Conservation (phyloP, 1,140 invertebrate species). For the Temnothorax longispinosus region DNA sequence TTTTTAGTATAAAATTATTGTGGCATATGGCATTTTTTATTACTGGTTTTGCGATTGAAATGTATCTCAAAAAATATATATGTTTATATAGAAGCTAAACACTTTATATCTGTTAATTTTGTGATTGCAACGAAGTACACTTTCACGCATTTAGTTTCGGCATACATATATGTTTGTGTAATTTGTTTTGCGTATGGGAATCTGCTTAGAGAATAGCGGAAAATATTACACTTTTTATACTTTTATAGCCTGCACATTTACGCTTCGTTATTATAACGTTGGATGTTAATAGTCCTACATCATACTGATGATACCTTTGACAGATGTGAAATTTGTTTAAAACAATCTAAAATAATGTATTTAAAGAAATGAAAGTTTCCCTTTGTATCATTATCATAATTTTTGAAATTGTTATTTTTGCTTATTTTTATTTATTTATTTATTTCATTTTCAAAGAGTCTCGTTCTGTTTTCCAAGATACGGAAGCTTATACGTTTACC, state of each 20-base stretch:
- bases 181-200: constrained; percentile 5
- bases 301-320: neutral
- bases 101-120: constrained; percentile 18
- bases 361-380: neutral
- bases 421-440: neutral
- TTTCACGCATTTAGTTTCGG: constrained; percentile 6
- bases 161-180: neutral
- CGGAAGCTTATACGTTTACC: neutral
- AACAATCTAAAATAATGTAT: neutral
- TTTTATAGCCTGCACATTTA: constrained; percentile 11
- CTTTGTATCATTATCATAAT: neutral
- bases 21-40: neutral
- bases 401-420: neutral
- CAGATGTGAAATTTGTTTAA: constrained; percentile 2
- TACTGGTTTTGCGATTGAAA: neutral
- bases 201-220: neutral
- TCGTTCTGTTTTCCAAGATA: neutral
- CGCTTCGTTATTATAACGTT: constrained; percentile 12
- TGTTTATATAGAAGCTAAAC: neutral
- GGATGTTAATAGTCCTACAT: constrained; percentile 6
- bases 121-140: neutral
- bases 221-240: constrained; percentile 12
- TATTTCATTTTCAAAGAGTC: neutral
- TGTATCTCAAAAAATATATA: neutral
- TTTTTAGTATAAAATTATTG: constrained; percentile 37